phyloP scores from a whole-genome alignment of 2,888 invertebrate genomes.

The Atrina japonica region DNA sequence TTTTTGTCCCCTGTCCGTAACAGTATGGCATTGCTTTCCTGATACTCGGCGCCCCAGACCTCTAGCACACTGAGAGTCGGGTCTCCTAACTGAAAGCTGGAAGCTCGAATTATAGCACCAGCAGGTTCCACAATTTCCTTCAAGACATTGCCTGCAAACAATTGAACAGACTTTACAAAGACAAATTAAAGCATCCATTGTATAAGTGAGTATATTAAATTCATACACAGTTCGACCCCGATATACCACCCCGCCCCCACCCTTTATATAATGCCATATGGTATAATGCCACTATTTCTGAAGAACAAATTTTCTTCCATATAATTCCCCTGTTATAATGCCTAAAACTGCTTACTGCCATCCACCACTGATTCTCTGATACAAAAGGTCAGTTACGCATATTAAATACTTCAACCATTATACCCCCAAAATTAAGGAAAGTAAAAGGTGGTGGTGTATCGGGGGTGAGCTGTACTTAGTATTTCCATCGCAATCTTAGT shows the following conservation, averaged over 20 bases:
- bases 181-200: background rate
- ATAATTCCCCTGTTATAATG: background rate
- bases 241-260: too few species aligned
- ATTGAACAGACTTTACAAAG: background rate
- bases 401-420: too few species aligned
- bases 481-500: too few species aligned
- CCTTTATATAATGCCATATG: background rate
- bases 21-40: conserved; percentile 95
- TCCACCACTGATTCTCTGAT: too few species aligned
- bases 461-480: too few species aligned
- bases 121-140: conserved; percentile 97
- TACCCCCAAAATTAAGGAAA: too few species aligned
- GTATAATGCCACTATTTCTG: background rate
- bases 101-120: conserved; percentile 94
- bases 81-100: conserved; percentile 91
- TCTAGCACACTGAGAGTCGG: conserved; percentile 96
- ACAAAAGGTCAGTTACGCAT: too few species aligned
- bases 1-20: conserved; percentile 85
- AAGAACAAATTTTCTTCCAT: too few species aligned
- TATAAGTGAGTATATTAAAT: too few species aligned
- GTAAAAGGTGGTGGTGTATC: too few species aligned
- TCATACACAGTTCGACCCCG: background rate
- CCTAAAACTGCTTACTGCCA: too few species aligned
- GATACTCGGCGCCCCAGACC: conserved; percentile 99
- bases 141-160: conserved; percentile 90